Evolutionary conservation across 2,113 vertebrate species (phyloP).

Genomic region (Mirza zaza): DNA sequence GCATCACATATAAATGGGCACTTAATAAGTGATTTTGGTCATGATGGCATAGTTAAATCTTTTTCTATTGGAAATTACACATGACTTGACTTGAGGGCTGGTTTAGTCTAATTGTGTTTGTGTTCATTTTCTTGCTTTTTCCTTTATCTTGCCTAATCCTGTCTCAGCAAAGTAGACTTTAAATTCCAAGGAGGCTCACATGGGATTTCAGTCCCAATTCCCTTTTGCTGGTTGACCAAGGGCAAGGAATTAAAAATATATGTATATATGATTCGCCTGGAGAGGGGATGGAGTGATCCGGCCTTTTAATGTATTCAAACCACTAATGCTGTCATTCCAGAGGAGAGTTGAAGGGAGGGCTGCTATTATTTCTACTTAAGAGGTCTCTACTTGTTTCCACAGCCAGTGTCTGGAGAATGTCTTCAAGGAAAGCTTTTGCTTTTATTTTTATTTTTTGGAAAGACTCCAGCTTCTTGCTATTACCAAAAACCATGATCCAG

Average conservation of each 20-base stretch:
- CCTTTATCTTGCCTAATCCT: slow-evolving; percentile 70
- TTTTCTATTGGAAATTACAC: slow-evolving; percentile 70
- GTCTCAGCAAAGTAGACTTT: slow-evolving; percentile 64
- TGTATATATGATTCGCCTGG: neutral
- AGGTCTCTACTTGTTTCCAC: slow-evolving; percentile 8
- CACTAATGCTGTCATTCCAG: slow-evolving; percentile 26
- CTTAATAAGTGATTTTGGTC: slow-evolving; percentile 73
- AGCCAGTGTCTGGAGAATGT: slow-evolving; percentile 39
- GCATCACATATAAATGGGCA: slow-evolving; percentile 67
- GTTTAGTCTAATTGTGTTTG: slow-evolving; percentile 69
- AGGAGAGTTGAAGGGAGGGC: neutral
- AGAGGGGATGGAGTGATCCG: neutral
- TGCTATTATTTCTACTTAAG: slow-evolving; percentile 41
- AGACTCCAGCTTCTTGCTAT: slow-evolving; percentile 41
- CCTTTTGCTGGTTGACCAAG: slow-evolving; percentile 44
- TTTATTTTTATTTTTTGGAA: slow-evolving; percentile 66
- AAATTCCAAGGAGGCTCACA: slow-evolving; percentile 59
- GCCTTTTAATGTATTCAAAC: slow-evolving; percentile 55
- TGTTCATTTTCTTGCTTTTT: slow-evolving; percentile 67
- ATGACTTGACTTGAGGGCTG: slow-evolving; percentile 57
- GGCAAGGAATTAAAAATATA: slow-evolving; percentile 44
- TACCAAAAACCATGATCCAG: neutral
- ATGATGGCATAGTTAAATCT: slow-evolving; percentile 71
- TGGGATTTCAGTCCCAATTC: slow-evolving; percentile 53
- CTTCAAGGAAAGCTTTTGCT: slow-evolving; percentile 66